Percentiles rank a stretch among this genome's conserved stretches.
phyloP scores from a whole-genome alignment of 2,797 vertebrate genomes.

The Dipus sagitta region DNA sequence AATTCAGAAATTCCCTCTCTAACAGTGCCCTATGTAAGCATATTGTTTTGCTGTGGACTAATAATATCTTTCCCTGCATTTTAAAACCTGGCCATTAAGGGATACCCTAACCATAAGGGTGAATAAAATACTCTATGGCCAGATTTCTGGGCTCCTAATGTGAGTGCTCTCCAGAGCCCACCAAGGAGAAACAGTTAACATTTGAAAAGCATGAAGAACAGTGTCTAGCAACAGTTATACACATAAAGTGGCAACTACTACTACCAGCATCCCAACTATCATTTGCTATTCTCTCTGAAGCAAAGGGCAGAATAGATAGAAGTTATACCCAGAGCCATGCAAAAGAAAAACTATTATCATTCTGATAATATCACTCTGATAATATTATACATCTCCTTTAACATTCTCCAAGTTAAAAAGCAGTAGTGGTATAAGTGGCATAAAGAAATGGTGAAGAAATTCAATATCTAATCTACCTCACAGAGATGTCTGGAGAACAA shows the following conservation, averaged over 20 bases:
- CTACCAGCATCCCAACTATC: not conserved
- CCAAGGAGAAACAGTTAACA: not conserved
- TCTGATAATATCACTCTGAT: not conserved
- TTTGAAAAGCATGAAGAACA: not conserved
- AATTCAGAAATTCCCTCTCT: not conserved
- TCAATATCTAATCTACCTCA: not conserved
- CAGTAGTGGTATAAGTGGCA: not conserved
- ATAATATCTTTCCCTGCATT: not conserved
- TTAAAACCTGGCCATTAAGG: not conserved
- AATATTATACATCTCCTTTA: not conserved
- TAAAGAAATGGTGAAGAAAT: not conserved
- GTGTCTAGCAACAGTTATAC: not conserved
- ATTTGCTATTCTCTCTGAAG: not conserved
- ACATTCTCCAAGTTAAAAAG: not conserved
- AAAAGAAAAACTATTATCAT: not conserved
- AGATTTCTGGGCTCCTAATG: not conserved
- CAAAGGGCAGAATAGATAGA: not conserved
- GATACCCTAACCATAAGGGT: not conserved
- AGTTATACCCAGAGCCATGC: not conserved
- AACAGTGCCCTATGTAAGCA: not conserved
- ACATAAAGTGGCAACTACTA: not conserved
- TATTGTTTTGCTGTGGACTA: not conserved
- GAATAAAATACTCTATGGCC: not conserved
- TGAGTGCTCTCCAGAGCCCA: not conserved
- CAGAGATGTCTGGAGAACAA: not conserved